Evolutionary conservation across 1,140 invertebrate genomes (phyloP).

Genomic region (Eriocheir sinensis): DNA sequence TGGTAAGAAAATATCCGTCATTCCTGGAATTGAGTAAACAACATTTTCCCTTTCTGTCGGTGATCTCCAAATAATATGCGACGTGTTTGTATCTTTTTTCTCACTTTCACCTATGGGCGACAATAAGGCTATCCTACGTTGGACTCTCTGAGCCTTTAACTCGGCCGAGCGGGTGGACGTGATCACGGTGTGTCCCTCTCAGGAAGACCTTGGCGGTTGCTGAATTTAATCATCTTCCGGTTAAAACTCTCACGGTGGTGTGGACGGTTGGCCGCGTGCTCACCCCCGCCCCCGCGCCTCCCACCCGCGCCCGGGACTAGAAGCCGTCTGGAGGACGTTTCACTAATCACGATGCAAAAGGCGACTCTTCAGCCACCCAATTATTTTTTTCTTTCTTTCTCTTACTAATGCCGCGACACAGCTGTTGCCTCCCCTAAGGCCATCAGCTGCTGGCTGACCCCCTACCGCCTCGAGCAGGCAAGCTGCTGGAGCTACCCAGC

Average conservation of each 20-base stretch:
- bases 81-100: background rate
- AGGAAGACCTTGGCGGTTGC: slow-evolving; percentile 43
- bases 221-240: slow-evolving; percentile 33
- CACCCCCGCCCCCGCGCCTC: background rate
- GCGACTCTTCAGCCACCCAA: background rate
- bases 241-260: slow-evolving; percentile 30
- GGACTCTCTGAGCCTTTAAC: too few species aligned
- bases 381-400: background rate
- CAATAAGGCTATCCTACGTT: too few species aligned
- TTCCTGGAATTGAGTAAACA: background rate
- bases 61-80: background rate
- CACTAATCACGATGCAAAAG: background rate
- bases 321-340: background rate
- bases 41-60: background rate
- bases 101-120: too few species aligned
- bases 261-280: background rate
- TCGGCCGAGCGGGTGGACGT: background rate
- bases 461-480: background rate
- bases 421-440: background rate
- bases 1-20: background rate
- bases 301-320: background rate
- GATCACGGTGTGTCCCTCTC: background rate
- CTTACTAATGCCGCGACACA: background rate
- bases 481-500: background rate
- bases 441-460: background rate